Evolutionary conservation across 2,113 vertebrate genomes (phyloP).

Genomic region (Epinephelus lanceolatus): DNA sequence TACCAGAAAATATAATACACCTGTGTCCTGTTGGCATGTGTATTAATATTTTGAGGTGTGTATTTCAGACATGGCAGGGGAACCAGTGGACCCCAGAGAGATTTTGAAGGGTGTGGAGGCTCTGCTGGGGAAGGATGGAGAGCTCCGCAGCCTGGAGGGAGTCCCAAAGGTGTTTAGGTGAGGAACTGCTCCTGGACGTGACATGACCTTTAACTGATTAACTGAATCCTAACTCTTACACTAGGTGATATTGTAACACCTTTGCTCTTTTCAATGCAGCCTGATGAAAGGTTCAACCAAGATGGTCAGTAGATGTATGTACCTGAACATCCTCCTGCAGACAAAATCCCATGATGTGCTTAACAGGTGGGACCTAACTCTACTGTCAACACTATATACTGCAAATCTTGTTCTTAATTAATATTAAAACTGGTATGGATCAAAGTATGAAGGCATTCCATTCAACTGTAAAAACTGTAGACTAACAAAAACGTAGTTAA

Average conservation of each 20-base stretch:
- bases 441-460: not conserved
- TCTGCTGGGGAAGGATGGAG: slow-evolving; percentile 93
- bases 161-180: slow-evolving; percentile 95
- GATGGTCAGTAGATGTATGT: slow-evolving; percentile 98
- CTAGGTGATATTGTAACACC: not conserved
- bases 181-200: not conserved
- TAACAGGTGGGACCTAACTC: slow-evolving; percentile 84
- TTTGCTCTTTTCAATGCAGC: slow-evolving; percentile 71
- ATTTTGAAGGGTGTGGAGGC: slow-evolving; percentile 93
- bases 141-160: slow-evolving; percentile 92
- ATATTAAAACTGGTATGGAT: not conserved
- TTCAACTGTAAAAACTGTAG: not conserved
- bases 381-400: not conserved
- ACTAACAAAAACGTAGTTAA: no score
- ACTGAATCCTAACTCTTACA: not conserved
- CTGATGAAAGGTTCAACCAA: slow-evolving; percentile 96
- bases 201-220: no score
- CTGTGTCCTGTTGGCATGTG: not conserved
- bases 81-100: slow-evolving; percentile 94
- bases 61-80: slow-evolving; percentile 90
- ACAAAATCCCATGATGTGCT: slow-evolving; percentile 92
- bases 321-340: slow-evolving; percentile 95
- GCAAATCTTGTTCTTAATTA: not conserved
- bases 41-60: slow-evolving; percentile 12
- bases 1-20: not conserved